These are phyloP conservation scores for Otocyon megalotis DNA, from an alignment of 2,113 vertebrate genomes.

Conservation along the genomic window DNA sequence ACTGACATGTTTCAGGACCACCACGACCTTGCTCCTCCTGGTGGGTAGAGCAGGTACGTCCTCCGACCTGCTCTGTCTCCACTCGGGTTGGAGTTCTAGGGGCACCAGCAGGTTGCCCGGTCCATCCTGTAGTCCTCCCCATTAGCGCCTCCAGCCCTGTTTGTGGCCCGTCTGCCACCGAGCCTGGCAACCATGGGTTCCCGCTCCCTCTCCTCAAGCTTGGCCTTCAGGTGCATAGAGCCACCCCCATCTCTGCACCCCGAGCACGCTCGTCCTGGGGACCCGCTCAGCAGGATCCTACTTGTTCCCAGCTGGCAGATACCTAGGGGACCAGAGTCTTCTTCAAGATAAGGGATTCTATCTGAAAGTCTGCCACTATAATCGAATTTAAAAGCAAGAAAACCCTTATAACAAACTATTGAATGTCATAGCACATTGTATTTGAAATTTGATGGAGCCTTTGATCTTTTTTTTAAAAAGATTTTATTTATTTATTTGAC, in stretches of 20 bases:
- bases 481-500: too few relatives aligned
- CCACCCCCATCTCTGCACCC: too few relatives aligned
- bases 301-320: background rate
- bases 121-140: background rate
- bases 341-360: background rate
- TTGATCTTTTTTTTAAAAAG: too few relatives aligned
- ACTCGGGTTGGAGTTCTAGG: too few relatives aligned
- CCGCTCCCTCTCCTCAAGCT: background rate
- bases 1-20: rapidly evolving
- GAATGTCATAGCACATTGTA: rapidly evolving
- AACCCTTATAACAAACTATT: rapidly evolving
- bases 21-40: rapidly evolving
- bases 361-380: rapidly evolving
- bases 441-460: background rate
- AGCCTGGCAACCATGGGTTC: background rate
- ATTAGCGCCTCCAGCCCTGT: background rate
- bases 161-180: background rate
- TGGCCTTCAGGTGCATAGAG: background rate
- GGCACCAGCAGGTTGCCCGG: background rate
- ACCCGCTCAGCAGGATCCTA: background rate
- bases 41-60: rapidly evolving
- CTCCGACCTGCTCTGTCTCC: background rate
- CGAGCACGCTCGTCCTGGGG: too few relatives aligned
- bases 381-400: background rate
- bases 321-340: background rate